Conservation (phyloP, 2,113 vertebrate genomes). For the Alaudala cheleensis region DNA sequence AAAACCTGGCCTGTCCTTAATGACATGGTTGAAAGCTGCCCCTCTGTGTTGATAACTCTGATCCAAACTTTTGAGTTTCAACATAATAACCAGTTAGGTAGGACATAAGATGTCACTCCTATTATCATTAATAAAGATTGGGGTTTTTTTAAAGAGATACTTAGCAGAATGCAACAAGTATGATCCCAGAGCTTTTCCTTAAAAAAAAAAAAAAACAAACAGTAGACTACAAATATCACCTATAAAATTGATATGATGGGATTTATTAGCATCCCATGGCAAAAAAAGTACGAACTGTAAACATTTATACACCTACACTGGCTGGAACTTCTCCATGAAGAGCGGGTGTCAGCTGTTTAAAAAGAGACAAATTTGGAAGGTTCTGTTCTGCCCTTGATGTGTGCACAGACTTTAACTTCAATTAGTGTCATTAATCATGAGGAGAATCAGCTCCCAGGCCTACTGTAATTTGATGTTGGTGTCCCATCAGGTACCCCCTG, state of each 20-base stretch:
- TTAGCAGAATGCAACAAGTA: background rate
- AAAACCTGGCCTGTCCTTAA: background rate
- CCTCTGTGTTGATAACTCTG: background rate
- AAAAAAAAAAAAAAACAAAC: background rate
- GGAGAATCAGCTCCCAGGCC: background rate
- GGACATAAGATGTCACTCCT: background rate
- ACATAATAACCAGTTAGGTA: background rate
- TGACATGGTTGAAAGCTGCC: background rate
- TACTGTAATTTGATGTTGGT: background rate
- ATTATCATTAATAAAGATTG: background rate
- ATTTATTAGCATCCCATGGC: background rate
- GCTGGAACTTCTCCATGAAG: background rate
- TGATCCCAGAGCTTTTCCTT: background rate
- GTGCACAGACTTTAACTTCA: constrained; percentile 24
- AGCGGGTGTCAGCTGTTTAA: background rate
- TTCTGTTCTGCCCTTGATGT: background rate
- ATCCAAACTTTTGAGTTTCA: background rate
- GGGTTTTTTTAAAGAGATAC: background rate
- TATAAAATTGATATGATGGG: background rate
- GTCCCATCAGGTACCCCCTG: background rate
- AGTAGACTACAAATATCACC: background rate
- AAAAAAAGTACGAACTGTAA: background rate
- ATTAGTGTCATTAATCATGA: constrained; percentile 62
- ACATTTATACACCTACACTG: background rate
- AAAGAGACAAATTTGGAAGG: constrained; percentile 16